Evolutionary conservation across 2,888 invertebrate species (phyloP).

Genomic region (Kryphioiulus occultus): DNA sequence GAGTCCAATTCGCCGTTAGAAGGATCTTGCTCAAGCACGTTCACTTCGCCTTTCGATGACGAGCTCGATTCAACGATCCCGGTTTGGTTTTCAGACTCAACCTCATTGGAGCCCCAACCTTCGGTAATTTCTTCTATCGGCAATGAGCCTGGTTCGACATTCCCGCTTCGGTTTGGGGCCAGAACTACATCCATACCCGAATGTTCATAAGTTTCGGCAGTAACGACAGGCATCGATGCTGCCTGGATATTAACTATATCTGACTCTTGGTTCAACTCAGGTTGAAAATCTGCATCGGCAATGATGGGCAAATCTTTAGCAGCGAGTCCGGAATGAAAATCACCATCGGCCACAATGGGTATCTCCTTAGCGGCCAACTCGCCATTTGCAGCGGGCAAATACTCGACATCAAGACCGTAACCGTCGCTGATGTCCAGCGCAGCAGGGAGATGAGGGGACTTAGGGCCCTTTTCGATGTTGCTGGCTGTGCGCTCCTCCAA

Average conservation of each 20-base stretch:
- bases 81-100: background rate
- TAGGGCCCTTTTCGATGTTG: background rate
- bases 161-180: background rate
- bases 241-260: too few relatives aligned
- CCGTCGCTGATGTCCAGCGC: background rate
- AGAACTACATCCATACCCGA: background rate
- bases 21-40: background rate
- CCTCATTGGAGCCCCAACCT: background rate
- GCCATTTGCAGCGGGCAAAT: background rate
- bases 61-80: background rate
- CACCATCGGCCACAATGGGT: background rate
- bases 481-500: constrained; percentile 35
- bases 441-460: background rate
- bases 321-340: background rate
- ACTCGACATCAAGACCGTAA: background rate
- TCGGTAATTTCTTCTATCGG: background rate
- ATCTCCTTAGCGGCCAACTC: background rate
- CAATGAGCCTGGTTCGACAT: background rate
- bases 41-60: background rate
- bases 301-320: too few relatives aligned
- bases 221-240: too few relatives aligned
- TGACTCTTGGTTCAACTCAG: too few relatives aligned
- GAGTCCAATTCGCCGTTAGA: background rate
- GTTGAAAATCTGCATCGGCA: too few relatives aligned
- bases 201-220: background rate